Percentiles rank a stretch among this genome's conserved stretches.
Conservation (phyloP, 1,140 invertebrate genomes). For the Sitophilus oryzae region DNA sequence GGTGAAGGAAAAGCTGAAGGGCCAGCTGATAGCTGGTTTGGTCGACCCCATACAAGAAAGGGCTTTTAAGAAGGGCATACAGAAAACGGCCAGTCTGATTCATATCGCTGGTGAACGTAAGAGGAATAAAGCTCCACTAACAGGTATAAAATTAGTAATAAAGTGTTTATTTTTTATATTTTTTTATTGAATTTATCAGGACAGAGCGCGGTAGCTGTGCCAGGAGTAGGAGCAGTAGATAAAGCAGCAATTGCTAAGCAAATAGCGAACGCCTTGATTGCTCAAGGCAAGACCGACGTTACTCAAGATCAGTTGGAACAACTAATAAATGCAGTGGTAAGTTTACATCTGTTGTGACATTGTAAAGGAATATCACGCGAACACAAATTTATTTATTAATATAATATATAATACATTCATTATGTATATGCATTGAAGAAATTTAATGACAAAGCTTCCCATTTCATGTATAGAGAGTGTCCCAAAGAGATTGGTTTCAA, state of each 20-base stretch:
- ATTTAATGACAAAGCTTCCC: too few relatives aligned
- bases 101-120: conserved; percentile 55
- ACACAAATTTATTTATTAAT: too few relatives aligned
- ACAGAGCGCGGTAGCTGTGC: conserved; percentile 57
- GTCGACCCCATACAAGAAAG: conserved; percentile 57
- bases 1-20: conserved; percentile 76
- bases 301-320: conserved; percentile 68
- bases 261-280: conserved; percentile 66
- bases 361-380: too few relatives aligned
- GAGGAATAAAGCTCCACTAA: conserved; percentile 34
- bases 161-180: background rate
- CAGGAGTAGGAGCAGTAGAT: conserved; percentile 61
- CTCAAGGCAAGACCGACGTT: conserved; percentile 71
- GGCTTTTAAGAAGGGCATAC: conserved; percentile 56
- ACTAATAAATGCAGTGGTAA: conserved; percentile 68
- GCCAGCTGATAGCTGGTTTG: conserved; percentile 69
- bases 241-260: conserved; percentile 69
- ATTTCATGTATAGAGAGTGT: too few relatives aligned
- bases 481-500: too few relatives aligned
- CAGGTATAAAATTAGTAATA: conserved; percentile 1
- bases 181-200: conserved; percentile 39
- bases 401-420: too few relatives aligned
- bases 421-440: too few relatives aligned
- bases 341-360: too few relatives aligned
- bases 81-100: conserved; percentile 61